These are phyloP conservation scores for Crotalus helleri DNA, from an alignment of 2,113 vertebrate genomes.

Conservation along the genomic window DNA sequence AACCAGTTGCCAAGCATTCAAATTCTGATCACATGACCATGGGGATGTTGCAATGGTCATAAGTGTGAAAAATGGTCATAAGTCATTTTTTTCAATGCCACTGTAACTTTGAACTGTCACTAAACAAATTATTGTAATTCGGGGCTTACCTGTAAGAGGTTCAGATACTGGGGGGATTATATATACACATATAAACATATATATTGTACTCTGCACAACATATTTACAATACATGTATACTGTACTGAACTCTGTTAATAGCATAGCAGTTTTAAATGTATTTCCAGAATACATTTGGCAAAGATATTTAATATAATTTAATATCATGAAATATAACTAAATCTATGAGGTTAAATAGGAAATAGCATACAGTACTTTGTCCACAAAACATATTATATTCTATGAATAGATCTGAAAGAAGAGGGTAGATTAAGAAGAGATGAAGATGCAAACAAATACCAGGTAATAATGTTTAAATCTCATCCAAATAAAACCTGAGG, in stretches of 20 bases:
- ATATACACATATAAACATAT: neutral
- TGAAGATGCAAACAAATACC: neutral
- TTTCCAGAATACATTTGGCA: neutral
- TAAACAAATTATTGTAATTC: no score
- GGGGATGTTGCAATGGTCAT: no score
- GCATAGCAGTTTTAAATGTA: neutral
- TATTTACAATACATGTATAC: no score
- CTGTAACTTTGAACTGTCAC: no score
- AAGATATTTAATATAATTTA: neutral
- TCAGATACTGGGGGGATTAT: neutral
- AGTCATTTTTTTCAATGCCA: no score
- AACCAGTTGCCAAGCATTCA: no score
- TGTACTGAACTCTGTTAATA: neutral
- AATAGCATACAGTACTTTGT: neutral
- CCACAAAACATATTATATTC: neutral
- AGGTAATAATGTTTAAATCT: neutral
- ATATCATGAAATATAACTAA: neutral
- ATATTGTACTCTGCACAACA: neutral
- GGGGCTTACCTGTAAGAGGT: neutral
- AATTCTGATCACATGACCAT: no score
- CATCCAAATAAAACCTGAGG: neutral
- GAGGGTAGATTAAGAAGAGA: neutral
- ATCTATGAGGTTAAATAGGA: neutral
- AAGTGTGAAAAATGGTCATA: no score
- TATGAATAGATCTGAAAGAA: neutral